Conservation (phyloP, 37 sponge, comb jelly and placozoan species). For the Cliona cf. orientalis region DNA sequence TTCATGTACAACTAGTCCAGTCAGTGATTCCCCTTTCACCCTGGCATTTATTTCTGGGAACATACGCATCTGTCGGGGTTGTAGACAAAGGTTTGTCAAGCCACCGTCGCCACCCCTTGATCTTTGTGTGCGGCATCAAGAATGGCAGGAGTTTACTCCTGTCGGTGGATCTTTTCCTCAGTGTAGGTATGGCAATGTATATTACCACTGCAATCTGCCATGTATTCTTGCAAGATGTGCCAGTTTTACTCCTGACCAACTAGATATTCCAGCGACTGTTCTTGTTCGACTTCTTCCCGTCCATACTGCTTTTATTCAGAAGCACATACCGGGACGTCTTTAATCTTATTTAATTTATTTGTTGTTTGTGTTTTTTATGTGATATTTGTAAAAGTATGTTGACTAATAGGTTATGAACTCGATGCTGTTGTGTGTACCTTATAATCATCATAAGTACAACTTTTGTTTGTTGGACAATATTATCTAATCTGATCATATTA, state of each 20-base stretch:
- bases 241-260: background rate
- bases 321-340: constrained; percentile 2
- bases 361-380: too few species aligned
- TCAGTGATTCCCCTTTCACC: constrained; percentile 6
- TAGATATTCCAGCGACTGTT: constrained; percentile 1
- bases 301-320: background rate
- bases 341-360: too few species aligned
- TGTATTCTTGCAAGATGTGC: constrained; percentile 10
- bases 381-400: too few species aligned
- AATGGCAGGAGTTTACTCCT: constrained; percentile 36
- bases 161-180: background rate
- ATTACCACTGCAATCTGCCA: constrained; percentile 19
- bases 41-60: constrained; percentile 33
- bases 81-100: constrained; percentile 29
- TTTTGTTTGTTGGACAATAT: too few species aligned
- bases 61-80: constrained; percentile 33
- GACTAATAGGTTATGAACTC: too few species aligned
- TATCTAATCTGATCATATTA: too few species aligned
- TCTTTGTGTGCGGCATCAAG: constrained; percentile 41
- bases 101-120: constrained; percentile 19
- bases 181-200: constrained; percentile 4
- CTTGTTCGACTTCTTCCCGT: background rate
- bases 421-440: too few species aligned
- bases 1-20: background rate
- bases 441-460: too few species aligned